Base-by-base conservation (phyloP, 2,113 vertebrate genomes). In the Charina bottae region DNA sequence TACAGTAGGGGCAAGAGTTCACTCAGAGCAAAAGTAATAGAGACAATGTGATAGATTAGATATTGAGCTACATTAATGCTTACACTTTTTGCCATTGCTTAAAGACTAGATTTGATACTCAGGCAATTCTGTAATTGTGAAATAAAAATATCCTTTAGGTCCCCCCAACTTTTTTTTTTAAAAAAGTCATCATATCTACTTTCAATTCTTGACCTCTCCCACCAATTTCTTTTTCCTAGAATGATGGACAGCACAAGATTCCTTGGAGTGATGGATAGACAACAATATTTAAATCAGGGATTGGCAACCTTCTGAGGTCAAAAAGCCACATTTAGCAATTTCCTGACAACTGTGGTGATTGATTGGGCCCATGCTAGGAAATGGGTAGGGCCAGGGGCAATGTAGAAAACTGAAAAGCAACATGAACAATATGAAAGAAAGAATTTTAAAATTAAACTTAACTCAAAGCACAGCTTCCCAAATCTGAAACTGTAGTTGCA, bases 1-100 rank as follows among this genome's bases (percentile, higher is more conserved):
- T 93, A 85, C 55, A 93, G 13, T 23, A 90, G 89, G 11, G 2
- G 33, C 8, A 91, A 42, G 93, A 10, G 21, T 3, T 86, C 59
- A 88, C 6, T 33, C 0, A 88, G 28, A 94, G 33, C n/a, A 94
- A 90, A 94, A 92, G 11, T 89, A 92, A 85, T 42, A 33, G 9
- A 85, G 86, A 90, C 93, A 95, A 42, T 26, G 68, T 53, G 92
- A 83, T 78, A 90, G 0, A 23, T 92, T 54, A 2, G 4, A n/a
- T 78, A 13, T 23, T 89, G 90, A 4, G 37, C 33, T 92, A 86
- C 64, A 56, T 37, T 10, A 83, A 91, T 68, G 56, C 56, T 78
- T 78, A 3, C 8, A 56, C 60, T n/a, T 85, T 85, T 37, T 92
- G 90, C 54, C 78, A 53, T 88, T 53, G 59, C 86, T 56, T 1